A percentile compares a stretch with the other conserved stretches of the same genome.
Evolutionary conservation across 2,113 vertebrate genomes (phyloP).

Genomic region (Coracopsis vasa): DNA sequence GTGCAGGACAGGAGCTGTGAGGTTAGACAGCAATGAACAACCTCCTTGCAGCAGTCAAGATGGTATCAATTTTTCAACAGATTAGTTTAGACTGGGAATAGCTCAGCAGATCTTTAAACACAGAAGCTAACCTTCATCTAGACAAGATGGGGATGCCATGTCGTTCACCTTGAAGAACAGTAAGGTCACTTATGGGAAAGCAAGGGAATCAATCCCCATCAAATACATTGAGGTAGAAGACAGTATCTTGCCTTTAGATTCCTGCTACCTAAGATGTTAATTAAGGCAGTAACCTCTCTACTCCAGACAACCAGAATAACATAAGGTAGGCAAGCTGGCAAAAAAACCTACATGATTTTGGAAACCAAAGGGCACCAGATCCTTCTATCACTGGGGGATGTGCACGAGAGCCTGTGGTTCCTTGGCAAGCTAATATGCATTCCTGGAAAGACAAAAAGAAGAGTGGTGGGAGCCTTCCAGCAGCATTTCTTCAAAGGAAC

Average conservation of each 20-base stretch:
- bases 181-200: neutral
- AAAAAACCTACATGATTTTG: neutral
- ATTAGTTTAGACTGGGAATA: neutral
- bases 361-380: neutral
- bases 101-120: neutral
- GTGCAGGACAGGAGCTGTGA: neutral
- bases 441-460: constrained; percentile 9
- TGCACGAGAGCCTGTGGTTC: neutral
- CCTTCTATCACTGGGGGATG: neutral
- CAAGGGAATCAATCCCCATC: neutral
- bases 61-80: neutral
- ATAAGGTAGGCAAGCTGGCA: neutral
- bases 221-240: neutral
- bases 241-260: neutral
- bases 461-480: neutral
- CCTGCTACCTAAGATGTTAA: neutral
- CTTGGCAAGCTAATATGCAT: neutral
- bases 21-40: neutral
- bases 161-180: neutral
- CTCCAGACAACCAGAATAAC: neutral
- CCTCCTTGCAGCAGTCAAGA: neutral
- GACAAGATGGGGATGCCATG: neutral
- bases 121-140: neutral
- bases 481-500: constrained; percentile 40
- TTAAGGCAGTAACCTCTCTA: neutral